These are phyloP conservation scores for Hecatera dysodea DNA, from an alignment of 2,888 invertebrate genomes.

Conservation along the genomic window DNA sequence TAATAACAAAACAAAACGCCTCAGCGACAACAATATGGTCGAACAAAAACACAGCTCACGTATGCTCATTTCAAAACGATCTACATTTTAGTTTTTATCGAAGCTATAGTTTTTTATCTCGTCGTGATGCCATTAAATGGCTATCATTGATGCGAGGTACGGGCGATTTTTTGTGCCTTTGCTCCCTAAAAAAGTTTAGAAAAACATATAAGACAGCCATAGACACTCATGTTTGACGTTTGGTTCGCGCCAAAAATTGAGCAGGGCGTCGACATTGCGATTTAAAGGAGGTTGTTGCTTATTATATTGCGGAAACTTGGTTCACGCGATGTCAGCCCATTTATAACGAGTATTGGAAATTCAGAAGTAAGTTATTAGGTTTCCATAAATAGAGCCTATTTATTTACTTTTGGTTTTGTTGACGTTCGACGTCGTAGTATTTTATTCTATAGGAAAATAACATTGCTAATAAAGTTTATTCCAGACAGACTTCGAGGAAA, in stretches of 20 bases:
- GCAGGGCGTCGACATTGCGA: slow-evolving; percentile 33
- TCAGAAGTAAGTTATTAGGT: slow-evolving; percentile 30
- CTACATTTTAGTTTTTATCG: slow-evolving; percentile 73
- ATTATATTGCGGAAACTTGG: slow-evolving; percentile 27
- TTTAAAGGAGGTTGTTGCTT: slow-evolving; percentile 47
- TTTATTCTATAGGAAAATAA: not conserved
- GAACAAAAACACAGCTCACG: slow-evolving; percentile 62
- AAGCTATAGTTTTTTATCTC: slow-evolving; percentile 64
- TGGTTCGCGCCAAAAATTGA: slow-evolving; percentile 59
- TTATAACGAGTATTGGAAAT: slow-evolving; percentile 33
- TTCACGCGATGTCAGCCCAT: slow-evolving; percentile 9
- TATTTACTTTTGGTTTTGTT: slow-evolving; percentile 36
- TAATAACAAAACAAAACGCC: slow-evolving; percentile 63
- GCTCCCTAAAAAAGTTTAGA: slow-evolving; percentile 68
- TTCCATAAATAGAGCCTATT: slow-evolving; percentile 35
- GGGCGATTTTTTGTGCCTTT: slow-evolving; percentile 72
- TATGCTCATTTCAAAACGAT: slow-evolving; percentile 73
- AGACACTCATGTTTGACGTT: slow-evolving; percentile 66
- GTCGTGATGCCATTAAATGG: slow-evolving; percentile 78
- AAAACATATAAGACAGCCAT: slow-evolving; percentile 64
- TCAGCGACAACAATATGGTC: slow-evolving; percentile 57
- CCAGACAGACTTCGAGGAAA: slow-evolving; percentile 1
- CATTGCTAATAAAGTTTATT: slow-evolving; percentile 4
- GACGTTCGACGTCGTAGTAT: not conserved
- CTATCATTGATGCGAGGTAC: slow-evolving; percentile 80